Evolutionary conservation across 2,888 invertebrate species (phyloP).

Genomic region (Galerucella pusilla): DNA sequence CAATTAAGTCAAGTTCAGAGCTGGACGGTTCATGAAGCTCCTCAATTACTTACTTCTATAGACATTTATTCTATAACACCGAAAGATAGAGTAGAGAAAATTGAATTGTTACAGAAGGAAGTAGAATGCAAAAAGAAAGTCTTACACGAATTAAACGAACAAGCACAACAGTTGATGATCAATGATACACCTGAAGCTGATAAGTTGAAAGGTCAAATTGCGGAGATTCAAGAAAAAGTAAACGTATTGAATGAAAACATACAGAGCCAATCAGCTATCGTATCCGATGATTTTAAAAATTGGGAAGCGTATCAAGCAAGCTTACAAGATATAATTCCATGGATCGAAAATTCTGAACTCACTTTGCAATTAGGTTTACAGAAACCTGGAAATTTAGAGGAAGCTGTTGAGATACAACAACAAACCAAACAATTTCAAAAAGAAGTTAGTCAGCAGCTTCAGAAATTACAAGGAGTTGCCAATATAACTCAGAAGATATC

Average conservation of each 20-base stretch:
- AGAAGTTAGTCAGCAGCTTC: slow-evolving; percentile 82
- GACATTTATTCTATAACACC: slow-evolving; percentile 84
- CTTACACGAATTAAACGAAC: slow-evolving; percentile 75
- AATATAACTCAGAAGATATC: slow-evolving; percentile 80
- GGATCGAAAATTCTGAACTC: slow-evolving; percentile 90
- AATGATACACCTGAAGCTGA: slow-evolving; percentile 78
- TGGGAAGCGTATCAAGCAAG: slow-evolving; percentile 88
- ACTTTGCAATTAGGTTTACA: slow-evolving; percentile 77
- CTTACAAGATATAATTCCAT: slow-evolving; percentile 84
- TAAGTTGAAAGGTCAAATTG: slow-evolving; percentile 80
- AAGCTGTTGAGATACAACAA: slow-evolving; percentile 83
- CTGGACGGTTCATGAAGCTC: slow-evolving; percentile 85
- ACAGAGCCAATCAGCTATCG: slow-evolving; percentile 79
- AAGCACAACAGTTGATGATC: slow-evolving; percentile 78
- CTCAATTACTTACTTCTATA: slow-evolving; percentile 78
- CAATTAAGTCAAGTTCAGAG: slow-evolving; percentile 80
- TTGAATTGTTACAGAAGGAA: slow-evolving; percentile 79
- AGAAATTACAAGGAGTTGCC: slow-evolving; percentile 79
- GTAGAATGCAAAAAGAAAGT: slow-evolving; percentile 80
- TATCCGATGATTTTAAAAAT: slow-evolving; percentile 81
- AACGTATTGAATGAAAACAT: slow-evolving; percentile 80
- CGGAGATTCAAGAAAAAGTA: slow-evolving; percentile 79
- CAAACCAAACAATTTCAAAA: slow-evolving; percentile 78
- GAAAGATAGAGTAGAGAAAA: slow-evolving; percentile 83
- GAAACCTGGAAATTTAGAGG: slow-evolving; percentile 81